phyloP scores from a whole-genome alignment of 1,140 invertebrate genomes.

The Hylaeus volcanicus region DNA sequence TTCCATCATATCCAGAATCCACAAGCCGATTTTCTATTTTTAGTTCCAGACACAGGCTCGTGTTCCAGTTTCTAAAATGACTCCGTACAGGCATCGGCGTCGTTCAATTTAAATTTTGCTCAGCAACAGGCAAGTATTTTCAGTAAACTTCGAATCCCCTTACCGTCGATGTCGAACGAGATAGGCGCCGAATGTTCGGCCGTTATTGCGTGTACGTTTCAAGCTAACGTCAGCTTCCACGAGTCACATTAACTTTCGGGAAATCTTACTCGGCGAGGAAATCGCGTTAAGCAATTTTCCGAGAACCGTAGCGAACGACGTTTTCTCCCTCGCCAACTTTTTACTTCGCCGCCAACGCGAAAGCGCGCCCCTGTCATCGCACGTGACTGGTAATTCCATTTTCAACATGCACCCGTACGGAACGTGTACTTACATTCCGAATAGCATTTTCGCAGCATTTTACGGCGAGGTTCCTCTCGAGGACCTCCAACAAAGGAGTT shows the following conservation, averaged over 20 bases:
- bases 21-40: background rate
- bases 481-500: too few species aligned
- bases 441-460: background rate
- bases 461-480: too few species aligned
- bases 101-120: constrained; percentile 17
- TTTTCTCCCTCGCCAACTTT: background rate
- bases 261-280: constrained; percentile 31
- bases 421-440: background rate
- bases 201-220: constrained; percentile 41
- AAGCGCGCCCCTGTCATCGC: background rate
- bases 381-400: background rate
- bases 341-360: background rate
- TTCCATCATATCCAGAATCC: too few species aligned
- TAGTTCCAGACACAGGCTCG: background rate
- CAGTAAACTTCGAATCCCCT: background rate
- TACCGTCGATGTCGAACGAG: background rate
- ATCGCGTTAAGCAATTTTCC: constrained; percentile 43
- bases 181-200: background rate
- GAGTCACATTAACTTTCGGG: constrained; percentile 34
- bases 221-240: constrained; percentile 25
- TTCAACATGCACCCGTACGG: background rate
- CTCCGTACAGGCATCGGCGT: background rate
- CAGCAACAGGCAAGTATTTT: background rate
- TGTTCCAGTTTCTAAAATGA: background rate
- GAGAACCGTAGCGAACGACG: background rate